These are phyloP conservation scores for Isaurus tuberculatus DNA, from an alignment of 92 coral and sea anemone genomes.

Conservation along the genomic window DNA sequence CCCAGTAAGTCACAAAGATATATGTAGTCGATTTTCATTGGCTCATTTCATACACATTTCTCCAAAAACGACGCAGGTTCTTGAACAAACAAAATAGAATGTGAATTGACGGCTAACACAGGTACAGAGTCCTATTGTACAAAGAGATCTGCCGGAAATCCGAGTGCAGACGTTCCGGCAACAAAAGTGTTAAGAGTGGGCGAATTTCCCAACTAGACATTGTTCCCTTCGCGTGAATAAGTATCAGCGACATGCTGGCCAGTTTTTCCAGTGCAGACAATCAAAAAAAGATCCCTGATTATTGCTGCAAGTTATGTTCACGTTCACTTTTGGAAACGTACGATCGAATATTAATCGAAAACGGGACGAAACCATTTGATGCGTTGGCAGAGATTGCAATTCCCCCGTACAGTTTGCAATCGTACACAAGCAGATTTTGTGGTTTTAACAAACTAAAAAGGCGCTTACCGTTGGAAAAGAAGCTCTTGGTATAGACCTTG, in stretches of 20 bases:
- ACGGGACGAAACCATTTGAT: not conserved
- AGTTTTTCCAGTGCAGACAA: not conserved
- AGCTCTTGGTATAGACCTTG: not conserved
- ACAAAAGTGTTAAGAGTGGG: not conserved
- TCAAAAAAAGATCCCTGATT: not conserved
- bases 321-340: not conserved
- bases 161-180: not conserved
- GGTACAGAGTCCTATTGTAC: not conserved
- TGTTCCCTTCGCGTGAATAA: not conserved
- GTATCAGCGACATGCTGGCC: slow-evolving; percentile 14
- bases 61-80: not conserved
- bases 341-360: not conserved
- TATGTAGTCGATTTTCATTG: too few relatives aligned
- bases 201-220: slow-evolving; percentile 3
- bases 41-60: not conserved
- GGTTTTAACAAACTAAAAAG: slow-evolving; percentile 1
- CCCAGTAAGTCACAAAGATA: too few relatives aligned
- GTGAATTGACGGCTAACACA: slow-evolving; percentile 1
- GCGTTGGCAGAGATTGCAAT: slow-evolving; percentile 11
- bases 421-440: not conserved
- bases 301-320: slow-evolving; percentile 22
- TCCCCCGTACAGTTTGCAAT: slow-evolving; percentile 2
- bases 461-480: not conserved
- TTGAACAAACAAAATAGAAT: not conserved
- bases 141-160: slow-evolving; percentile 1